phyloP scores from a whole-genome alignment of 2,888 invertebrate genomes.

The Brenthis daphne region DNA sequence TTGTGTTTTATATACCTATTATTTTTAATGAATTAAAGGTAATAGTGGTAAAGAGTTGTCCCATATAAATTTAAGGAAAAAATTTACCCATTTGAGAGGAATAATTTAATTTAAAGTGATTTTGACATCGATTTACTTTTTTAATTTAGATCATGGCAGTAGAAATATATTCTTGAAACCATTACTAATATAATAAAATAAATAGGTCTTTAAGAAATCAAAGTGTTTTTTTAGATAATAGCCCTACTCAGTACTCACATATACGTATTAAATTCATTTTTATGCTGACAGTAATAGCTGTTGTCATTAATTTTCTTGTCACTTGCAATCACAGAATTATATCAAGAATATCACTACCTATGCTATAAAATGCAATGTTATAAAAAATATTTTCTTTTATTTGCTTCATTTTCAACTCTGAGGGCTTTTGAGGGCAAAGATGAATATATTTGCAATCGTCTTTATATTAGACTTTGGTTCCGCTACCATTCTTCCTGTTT shows the following conservation, averaged over 20 bases:
- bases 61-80: too few relatives aligned
- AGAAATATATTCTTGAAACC: too few relatives aligned
- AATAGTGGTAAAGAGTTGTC: too few relatives aligned
- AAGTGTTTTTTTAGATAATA: constrained; percentile 1
- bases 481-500: constrained; percentile 43
- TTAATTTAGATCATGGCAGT: too few relatives aligned
- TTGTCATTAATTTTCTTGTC: constrained; percentile 54
- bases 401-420: constrained; percentile 1
- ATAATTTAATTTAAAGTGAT: too few relatives aligned
- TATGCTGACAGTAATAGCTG: constrained; percentile 58
- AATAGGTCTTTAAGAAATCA: background rate
- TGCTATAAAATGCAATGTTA: too few relatives aligned
- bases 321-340: constrained; percentile 33
- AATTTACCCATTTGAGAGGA: too few relatives aligned
- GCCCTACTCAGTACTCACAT: constrained; percentile 14
- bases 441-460: constrained; percentile 22
- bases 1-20: too few relatives aligned
- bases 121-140: too few relatives aligned
- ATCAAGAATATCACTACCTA: background rate
- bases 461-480: constrained; percentile 40
- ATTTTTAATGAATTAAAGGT: too few relatives aligned
- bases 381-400: constrained; percentile 32
- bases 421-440: constrained; percentile 12
- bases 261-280: constrained; percentile 43
- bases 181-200: too few relatives aligned